A percentile compares a stretch with the other conserved stretches of the same genome.
These are phyloP conservation scores for Leucophora obtusa DNA, from an alignment of 2,888 invertebrate genomes.

Conservation along the genomic window DNA sequence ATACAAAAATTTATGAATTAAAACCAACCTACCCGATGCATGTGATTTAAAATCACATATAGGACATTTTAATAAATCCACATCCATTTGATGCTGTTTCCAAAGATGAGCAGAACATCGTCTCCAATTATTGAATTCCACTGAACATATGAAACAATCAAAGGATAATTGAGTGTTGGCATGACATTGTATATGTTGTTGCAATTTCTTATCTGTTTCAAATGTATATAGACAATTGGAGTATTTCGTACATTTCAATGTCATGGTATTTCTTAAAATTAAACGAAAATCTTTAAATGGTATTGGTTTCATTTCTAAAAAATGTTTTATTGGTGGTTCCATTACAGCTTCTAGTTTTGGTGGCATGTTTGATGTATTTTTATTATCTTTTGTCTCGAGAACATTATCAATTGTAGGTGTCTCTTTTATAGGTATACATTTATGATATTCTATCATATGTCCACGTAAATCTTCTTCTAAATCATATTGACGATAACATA, in stretches of 20 bases:
- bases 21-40: constrained; percentile 76
- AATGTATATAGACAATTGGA: constrained; percentile 80
- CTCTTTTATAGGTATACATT: constrained; percentile 63
- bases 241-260: constrained; percentile 42
- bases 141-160: constrained; percentile 80
- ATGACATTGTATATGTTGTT: constrained; percentile 81
- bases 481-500: constrained; percentile 66
- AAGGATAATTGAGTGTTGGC: constrained; percentile 71
- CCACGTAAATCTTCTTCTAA: constrained; percentile 73
- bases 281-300: constrained; percentile 76
- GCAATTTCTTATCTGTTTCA: constrained; percentile 77
- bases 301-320: constrained; percentile 70
- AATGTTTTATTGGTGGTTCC: background rate
- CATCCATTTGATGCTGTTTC: constrained; percentile 83
- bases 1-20: background rate
- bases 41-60: constrained; percentile 81
- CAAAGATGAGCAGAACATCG: constrained; percentile 84
- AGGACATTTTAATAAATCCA: constrained; percentile 82
- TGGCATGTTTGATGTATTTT: constrained; percentile 16
- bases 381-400: constrained; percentile 39
- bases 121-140: constrained; percentile 82
- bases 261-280: constrained; percentile 67
- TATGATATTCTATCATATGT: constrained; percentile 76
- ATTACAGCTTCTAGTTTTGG: background rate
- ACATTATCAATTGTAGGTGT: constrained; percentile 27